Conservation (phyloP, 2,113 vertebrate genomes). For the Tympanuchus pallidicinctus region DNA sequence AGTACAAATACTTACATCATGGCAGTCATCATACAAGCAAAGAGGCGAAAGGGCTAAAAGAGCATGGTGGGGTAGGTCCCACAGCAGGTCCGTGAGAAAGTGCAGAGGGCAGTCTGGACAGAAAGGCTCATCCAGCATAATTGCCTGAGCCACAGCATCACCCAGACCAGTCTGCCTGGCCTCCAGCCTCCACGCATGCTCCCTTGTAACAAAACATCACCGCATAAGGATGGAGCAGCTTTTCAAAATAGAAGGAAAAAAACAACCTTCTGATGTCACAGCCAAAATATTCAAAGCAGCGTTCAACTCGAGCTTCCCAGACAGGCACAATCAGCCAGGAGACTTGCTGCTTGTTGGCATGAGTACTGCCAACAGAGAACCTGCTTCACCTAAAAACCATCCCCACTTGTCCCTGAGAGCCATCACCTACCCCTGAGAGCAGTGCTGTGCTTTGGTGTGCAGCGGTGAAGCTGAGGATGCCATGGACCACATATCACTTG, state of each 20-base stretch:
- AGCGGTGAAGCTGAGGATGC: background rate
- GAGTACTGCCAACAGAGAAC: rapidly evolving
- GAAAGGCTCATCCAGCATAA: background rate
- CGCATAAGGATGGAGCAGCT: background rate
- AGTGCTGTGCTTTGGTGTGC: background rate
- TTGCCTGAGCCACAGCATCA: background rate
- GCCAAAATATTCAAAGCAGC: background rate
- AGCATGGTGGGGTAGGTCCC: background rate
- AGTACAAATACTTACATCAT: background rate
- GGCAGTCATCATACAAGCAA: background rate
- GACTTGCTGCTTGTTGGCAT: background rate
- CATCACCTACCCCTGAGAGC: background rate
- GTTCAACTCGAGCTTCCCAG: background rate
- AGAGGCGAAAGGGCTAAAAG: background rate
- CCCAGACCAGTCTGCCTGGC: background rate
- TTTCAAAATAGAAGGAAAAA: background rate
- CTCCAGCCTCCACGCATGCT: background rate
- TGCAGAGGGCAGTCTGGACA: background rate
- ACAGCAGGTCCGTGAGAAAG: background rate
- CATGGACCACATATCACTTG: background rate
- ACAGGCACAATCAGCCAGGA: background rate
- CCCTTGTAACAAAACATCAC: background rate
- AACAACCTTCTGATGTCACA: background rate
- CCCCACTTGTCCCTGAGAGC: background rate
- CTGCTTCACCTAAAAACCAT: rapidly evolving